Evolutionary conservation across 2,888 invertebrate species (phyloP).

Genomic region (Cancer borealis): DNA sequence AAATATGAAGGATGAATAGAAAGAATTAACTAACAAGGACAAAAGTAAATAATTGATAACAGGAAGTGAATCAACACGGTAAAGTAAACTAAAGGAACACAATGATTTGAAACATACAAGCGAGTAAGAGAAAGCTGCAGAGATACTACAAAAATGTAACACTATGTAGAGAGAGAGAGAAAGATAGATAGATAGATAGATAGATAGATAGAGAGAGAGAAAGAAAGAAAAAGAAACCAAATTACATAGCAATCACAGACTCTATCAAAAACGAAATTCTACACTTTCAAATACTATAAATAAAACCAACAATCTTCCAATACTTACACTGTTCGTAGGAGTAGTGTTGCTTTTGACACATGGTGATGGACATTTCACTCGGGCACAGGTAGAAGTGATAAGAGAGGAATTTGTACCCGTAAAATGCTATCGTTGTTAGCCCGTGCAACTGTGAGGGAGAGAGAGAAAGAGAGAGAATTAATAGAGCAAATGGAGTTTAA

Average conservation of each 20-base stretch:
- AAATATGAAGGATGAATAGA: background rate
- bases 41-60: background rate
- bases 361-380: constrained; percentile 35
- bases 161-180: no score
- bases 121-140: background rate
- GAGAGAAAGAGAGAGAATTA: background rate
- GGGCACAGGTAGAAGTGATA: constrained; percentile 64
- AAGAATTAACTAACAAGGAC: background rate
- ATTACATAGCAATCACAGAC: background rate
- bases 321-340: constrained; percentile 67
- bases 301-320: background rate
- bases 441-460: constrained; percentile 59
- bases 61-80: background rate
- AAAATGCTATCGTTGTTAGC: constrained; percentile 56
- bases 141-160: no score
- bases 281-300: background rate
- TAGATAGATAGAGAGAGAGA: constrained; percentile 36
- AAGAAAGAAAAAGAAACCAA: background rate
- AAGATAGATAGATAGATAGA: background rate
- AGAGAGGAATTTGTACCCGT: constrained; percentile 61
- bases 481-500: background rate
- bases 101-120: background rate
- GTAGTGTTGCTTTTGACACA: constrained; percentile 55
- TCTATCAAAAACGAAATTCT: background rate
- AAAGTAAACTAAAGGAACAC: background rate